Evolutionary conservation across 2,888 invertebrate genomes (phyloP).

Genomic region (Heliconius charithonia): DNA sequence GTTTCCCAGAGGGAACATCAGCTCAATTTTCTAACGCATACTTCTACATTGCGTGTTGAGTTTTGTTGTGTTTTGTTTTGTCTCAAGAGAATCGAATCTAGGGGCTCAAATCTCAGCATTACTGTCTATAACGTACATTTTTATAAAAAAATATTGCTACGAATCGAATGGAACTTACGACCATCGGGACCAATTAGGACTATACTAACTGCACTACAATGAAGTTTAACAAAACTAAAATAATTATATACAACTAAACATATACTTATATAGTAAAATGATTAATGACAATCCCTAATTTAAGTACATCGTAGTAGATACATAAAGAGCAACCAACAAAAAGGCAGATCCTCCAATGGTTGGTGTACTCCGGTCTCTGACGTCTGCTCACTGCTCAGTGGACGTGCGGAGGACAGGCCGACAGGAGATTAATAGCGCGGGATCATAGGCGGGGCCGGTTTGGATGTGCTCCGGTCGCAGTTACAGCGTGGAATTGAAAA

Average conservation of each 20-base stretch:
- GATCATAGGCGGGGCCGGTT: constrained; percentile 45
- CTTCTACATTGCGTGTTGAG: too few relatives aligned
- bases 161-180: not conserved
- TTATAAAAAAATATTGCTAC: not conserved
- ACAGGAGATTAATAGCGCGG: constrained; percentile 51
- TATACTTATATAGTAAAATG: not conserved
- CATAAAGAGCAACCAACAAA: constrained; percentile 8
- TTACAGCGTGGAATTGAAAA: constrained; percentile 19
- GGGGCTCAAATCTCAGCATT: not conserved
- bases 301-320: not conserved
- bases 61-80: too few relatives aligned
- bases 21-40: too few relatives aligned
- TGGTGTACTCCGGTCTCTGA: constrained; percentile 25
- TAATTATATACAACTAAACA: not conserved
- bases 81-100: not conserved
- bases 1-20: not conserved
- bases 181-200: not conserved
- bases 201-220: not conserved
- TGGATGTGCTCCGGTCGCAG: constrained; percentile 1
- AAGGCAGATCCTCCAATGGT: constrained; percentile 13
- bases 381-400: too few relatives aligned
- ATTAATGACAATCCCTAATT: not conserved
- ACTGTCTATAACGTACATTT: too few relatives aligned
- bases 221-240: not conserved
- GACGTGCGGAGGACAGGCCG: constrained; percentile 45